phyloP scores from a whole-genome alignment of 2,113 vertebrate species.

The Capreolus pygargus region DNA sequence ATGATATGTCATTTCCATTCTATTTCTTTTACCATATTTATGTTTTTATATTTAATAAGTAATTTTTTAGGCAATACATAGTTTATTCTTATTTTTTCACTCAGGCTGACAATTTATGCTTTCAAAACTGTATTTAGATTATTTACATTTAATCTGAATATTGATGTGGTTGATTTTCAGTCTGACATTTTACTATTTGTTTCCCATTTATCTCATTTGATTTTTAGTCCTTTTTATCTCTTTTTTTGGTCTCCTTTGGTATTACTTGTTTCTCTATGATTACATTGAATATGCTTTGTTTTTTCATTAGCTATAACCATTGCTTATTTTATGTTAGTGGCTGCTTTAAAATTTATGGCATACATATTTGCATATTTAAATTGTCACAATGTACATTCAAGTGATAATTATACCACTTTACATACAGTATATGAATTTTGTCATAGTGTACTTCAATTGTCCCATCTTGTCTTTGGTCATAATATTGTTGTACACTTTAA shows the following conservation, averaged over 20 bases:
- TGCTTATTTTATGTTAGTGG: not conserved
- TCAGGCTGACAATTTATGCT: not conserved
- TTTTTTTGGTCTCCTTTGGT: not conserved
- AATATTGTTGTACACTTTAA: not conserved
- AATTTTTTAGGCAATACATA: not conserved
- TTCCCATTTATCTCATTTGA: not conserved
- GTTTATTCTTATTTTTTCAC: not conserved
- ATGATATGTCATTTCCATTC: not conserved
- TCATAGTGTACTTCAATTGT: not conserved
- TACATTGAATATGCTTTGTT: not conserved
- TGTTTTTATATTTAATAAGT: not conserved
- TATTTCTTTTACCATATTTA: not conserved
- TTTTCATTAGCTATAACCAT: not conserved
- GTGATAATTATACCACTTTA: not conserved
- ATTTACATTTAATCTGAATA: not conserved
- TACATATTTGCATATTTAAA: not conserved
- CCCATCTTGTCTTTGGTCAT: not conserved
- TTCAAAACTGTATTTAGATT: not conserved
- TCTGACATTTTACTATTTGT: not conserved
- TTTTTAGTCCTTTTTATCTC: not conserved
- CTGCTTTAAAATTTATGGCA: not conserved
- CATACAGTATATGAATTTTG: not conserved
- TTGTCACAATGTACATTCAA: not conserved
- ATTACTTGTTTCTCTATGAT: not conserved
- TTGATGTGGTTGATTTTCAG: not conserved